Conservation (phyloP, 64 coral and sea anemone genomes). For the Pachyseris speciosa region DNA sequence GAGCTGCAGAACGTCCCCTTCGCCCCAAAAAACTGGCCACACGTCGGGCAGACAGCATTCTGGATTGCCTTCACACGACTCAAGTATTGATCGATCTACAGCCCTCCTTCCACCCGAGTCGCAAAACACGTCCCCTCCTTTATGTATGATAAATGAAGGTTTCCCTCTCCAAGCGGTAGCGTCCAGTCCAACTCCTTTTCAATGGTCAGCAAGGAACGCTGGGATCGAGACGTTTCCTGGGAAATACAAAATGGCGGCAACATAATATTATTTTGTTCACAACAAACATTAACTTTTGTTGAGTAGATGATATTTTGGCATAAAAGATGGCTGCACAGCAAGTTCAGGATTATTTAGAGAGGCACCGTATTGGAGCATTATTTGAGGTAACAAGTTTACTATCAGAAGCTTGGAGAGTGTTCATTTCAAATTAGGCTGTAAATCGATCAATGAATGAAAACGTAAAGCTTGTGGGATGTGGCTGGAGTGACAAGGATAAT, state of each 20-base stretch:
- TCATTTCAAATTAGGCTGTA: too few relatives aligned
- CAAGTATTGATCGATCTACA: neutral
- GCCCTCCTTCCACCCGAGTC: neutral
- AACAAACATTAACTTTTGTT: neutral
- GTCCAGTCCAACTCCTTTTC: too few relatives aligned
- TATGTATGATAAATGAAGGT: neutral
- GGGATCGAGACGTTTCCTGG: conserved; percentile 32
- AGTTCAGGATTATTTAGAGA: conserved; percentile 74
- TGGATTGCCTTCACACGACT: neutral
- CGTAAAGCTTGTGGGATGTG: too few relatives aligned
- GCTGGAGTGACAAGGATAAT: too few relatives aligned
- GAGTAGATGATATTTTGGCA: neutral
- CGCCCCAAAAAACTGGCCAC: conserved; percentile 48
- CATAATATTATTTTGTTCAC: neutral
- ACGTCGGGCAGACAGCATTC: conserved; percentile 78
- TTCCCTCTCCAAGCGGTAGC: too few relatives aligned
- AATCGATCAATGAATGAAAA: neutral
- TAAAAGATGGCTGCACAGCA: conserved; percentile 60
- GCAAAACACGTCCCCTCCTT: neutral
- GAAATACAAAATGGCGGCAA: conserved; percentile 53
- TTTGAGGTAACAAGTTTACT: conserved; percentile 63
- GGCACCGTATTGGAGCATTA: conserved; percentile 74
- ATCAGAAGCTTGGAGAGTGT: neutral
- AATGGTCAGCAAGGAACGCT: neutral
- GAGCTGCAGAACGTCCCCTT: conserved; percentile 47